Evolutionary conservation across 1,140 invertebrate species (phyloP).

Genomic region (Drosophila nebulosa): DNA sequence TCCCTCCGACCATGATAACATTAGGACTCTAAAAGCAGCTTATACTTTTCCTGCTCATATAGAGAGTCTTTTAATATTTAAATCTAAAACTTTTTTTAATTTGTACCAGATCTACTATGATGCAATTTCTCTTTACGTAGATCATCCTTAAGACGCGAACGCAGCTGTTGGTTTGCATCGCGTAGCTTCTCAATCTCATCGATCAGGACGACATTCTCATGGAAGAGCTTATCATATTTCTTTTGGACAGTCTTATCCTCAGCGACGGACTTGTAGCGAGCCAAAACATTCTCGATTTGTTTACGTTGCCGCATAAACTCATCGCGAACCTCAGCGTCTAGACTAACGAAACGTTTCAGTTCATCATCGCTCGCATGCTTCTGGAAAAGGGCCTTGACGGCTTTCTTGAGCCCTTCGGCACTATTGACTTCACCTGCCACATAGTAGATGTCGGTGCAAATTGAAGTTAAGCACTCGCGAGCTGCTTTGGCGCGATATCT

Average conservation of each 20-base stretch:
- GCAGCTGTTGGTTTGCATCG: conserved; percentile 43
- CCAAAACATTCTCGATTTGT: conserved; percentile 89
- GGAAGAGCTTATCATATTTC: conserved; percentile 79
- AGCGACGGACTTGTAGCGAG: conserved; percentile 81
- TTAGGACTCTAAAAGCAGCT: too few species aligned
- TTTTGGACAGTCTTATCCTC: conserved; percentile 54
- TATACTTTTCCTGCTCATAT: too few species aligned
- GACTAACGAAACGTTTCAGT: conserved; percentile 84
- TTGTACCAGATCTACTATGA: not conserved
- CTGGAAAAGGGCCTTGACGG: conserved; percentile 84
- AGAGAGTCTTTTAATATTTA: not conserved
- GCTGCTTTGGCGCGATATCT: conserved; percentile 84
- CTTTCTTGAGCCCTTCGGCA: conserved; percentile 88
- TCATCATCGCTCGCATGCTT: conserved; percentile 87
- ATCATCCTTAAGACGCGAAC: conserved; percentile 45
- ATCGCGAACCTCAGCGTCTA: conserved; percentile 87
- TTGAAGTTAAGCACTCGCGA: conserved; percentile 86
- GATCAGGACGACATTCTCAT: conserved; percentile 89
- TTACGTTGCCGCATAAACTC: conserved; percentile 90
- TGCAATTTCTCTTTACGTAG: conserved; percentile 11
- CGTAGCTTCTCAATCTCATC: conserved; percentile 82
- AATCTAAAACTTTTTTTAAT: too few species aligned
- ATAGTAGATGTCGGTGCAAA: conserved; percentile 90
- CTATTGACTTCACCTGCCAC: conserved; percentile 89
- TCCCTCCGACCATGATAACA: not conserved